Evolutionary conservation across 2,888 invertebrate genomes (phyloP).

Genomic region (Andrena bucephala): DNA sequence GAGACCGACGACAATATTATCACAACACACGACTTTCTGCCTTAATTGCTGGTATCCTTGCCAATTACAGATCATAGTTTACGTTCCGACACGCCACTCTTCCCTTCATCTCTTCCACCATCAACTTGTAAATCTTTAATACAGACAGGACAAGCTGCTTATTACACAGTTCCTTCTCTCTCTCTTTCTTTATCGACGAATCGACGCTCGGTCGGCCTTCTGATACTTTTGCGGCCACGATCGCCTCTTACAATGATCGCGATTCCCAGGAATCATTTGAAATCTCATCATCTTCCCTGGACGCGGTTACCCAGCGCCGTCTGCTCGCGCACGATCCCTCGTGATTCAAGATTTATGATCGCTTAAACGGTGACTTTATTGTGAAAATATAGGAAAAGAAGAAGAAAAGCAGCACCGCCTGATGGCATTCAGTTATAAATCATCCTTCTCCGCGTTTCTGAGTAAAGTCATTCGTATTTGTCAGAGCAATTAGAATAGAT

Average conservation of each 20-base stretch:
- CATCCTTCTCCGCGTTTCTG: slow-evolving; percentile 8
- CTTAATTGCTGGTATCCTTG: not conserved
- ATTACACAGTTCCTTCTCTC: not conserved
- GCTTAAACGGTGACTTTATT: slow-evolving; percentile 39
- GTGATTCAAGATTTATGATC: slow-evolving; percentile 51
- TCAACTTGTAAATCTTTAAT: not conserved
- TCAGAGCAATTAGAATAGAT: not conserved
- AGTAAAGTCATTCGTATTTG: slow-evolving; percentile 9
- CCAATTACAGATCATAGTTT: slow-evolving; percentile 9
- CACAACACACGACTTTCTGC: not conserved
- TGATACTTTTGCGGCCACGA: slow-evolving; percentile 35
- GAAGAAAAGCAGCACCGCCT: slow-evolving; percentile 22
- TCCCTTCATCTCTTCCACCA: not conserved
- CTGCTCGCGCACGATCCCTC: slow-evolving; percentile 24
- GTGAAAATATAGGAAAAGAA: slow-evolving; percentile 2
- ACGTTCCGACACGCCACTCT: not conserved
- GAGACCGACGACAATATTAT: too few relatives aligned
- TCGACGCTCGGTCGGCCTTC: slow-evolving; percentile 25
- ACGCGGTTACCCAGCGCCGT: slow-evolving; percentile 4
- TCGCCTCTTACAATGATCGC: slow-evolving; percentile 23
- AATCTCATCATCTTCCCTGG: slow-evolving; percentile 22
- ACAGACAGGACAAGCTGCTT: not conserved
- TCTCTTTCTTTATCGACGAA: slow-evolving; percentile 6
- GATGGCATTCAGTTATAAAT: slow-evolving; percentile 37
- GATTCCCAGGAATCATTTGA: slow-evolving; percentile 48